A percentile compares a stretch with the other conserved stretches of the same genome.
These are phyloP conservation scores for Bambusicola thoracicus DNA, from an alignment of 2,113 vertebrate genomes.

Conservation along the genomic window DNA sequence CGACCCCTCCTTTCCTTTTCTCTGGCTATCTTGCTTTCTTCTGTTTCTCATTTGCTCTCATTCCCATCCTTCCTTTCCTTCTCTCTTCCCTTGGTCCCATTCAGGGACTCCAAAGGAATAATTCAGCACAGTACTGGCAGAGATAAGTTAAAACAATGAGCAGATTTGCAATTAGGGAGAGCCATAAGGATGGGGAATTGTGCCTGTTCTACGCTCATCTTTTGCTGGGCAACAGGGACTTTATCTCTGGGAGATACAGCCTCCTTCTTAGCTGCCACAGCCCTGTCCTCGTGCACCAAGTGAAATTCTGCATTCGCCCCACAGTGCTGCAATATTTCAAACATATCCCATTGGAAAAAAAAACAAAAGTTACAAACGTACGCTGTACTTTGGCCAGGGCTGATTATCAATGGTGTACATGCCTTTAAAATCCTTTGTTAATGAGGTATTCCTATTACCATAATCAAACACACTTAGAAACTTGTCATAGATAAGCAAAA, in stretches of 20 bases:
- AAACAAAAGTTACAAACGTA: neutral
- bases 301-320: conserved; percentile 23
- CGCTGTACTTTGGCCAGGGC: neutral
- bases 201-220: neutral
- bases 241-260: conserved; percentile 13
- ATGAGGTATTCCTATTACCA: conserved; percentile 60
- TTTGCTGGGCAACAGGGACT: neutral
- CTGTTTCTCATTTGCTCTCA: neutral
- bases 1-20: neutral
- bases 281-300: neutral
- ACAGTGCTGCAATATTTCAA: conserved; percentile 4
- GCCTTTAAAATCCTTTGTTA: conserved; percentile 66
- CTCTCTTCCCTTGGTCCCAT: conserved; percentile 15
- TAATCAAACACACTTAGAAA: conserved; percentile 64
- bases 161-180: conserved; percentile 46
- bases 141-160: conserved; percentile 60
- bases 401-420: conserved; percentile 55
- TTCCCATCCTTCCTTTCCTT: conserved; percentile 23
- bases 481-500: conserved; percentile 68
- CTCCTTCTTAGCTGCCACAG: conserved; percentile 1
- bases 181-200: conserved; percentile 22
- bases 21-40: neutral
- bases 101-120: conserved; percentile 59
- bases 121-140: conserved; percentile 35
- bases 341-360: neutral